Evolutionary conservation across 2,113 vertebrate species (phyloP), one percentile per base, ranked within the genome.

Genomic region (Euleptes europaea): DNA sequence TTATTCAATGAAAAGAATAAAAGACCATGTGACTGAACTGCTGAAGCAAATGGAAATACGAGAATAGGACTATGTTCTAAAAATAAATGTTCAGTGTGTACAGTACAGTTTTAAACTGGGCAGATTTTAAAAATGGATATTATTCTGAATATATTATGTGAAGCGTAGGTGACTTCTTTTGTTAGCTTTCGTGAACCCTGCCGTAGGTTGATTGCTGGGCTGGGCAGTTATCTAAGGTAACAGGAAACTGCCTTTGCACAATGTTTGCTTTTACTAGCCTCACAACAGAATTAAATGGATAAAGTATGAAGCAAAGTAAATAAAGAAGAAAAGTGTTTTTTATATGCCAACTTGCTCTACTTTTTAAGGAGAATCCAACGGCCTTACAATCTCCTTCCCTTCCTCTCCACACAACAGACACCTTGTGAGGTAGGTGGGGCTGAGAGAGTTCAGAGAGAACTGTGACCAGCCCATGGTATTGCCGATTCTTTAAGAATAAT

Each of bases 1-100:
- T 12, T 35, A 83, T 84, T 79, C 44, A 65, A 82, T 63, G 40
- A 80, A 87, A 84, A 92, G 54, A 89, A 76, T 78, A 17, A 90
- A 80, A 88, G 5, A 90, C 88, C 13, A 42, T 89, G 74, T 86
- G 86, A 90, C 44, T 88, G 85, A 92, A 90, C 80, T 44, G 33
- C 81, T 90, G 40, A 70, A 91, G 80, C 28, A 89, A 88, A 57
- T 88, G 84, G 73, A 88, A 67, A 63, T 85, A 79, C 66, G 85
- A 89, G 90, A 63, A 63, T 83, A 40, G 88, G 51, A 51, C 44
- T 63, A 38, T 47, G 84, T 1, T 69, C 31, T 86, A 82, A 93
- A 94, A 92, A 76, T 47, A 88, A 84, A 23, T 54, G 35, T 70
- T 35, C 76, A 78, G 10, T 15, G 76, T 83, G 74, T 5, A 17